Conservation (phyloP, 2,113 vertebrate genomes). For the Micromys minutus region DNA sequence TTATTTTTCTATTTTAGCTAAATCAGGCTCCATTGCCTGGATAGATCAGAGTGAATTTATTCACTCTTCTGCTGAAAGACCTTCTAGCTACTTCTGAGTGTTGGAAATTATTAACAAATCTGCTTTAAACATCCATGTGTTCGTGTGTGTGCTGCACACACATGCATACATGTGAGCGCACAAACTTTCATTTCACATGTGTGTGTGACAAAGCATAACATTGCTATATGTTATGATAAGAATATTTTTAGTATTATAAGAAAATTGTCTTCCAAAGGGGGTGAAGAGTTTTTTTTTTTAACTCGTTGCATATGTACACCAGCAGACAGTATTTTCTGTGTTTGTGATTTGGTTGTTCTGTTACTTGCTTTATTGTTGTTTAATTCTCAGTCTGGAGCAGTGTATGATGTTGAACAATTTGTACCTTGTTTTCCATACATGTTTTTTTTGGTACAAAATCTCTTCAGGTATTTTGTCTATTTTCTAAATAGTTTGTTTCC, state of each 20-base stretch:
- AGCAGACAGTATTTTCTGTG: not conserved
- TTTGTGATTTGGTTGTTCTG: not conserved
- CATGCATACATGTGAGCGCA: too few species aligned
- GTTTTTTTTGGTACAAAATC: not conserved
- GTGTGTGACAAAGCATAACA: not conserved
- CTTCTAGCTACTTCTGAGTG: conserved; percentile 17
- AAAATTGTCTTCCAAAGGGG: conserved; percentile 1
- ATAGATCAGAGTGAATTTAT: not conserved
- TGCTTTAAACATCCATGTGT: not conserved
- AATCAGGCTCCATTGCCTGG: not conserved
- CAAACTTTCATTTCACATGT: not conserved
- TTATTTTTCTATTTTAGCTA: not conserved
- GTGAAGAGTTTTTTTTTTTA: not conserved
- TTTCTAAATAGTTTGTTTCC: not conserved
- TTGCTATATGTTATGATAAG: not conserved
- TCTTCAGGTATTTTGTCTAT: not conserved
- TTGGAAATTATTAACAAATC: conserved; percentile 7
- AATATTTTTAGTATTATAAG: not conserved
- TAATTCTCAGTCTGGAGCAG: not conserved
- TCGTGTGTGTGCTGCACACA: not conserved
- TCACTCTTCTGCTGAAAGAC: not conserved
- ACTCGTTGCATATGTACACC: not conserved
- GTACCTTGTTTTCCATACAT: not conserved
- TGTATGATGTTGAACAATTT: not conserved
- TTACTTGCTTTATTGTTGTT: not conserved